Evolutionary conservation across 2,113 vertebrate genomes (phyloP).

Genomic region (Hoplias malabaricus): DNA sequence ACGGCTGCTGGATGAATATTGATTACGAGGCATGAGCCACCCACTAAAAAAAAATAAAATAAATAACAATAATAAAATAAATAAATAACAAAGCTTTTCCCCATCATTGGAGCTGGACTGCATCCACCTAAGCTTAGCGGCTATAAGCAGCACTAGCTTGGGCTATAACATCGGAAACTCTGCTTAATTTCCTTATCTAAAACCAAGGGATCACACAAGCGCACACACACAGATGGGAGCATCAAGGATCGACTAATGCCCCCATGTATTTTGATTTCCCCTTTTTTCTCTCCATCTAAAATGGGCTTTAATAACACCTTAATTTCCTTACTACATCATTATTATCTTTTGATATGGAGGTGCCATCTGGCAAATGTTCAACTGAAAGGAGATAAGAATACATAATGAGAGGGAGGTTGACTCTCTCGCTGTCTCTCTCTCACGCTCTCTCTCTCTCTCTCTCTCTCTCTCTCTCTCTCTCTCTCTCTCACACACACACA

Average conservation of each 20-base stretch:
- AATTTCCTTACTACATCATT: conserved; percentile 80
- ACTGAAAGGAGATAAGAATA: conserved; percentile 74
- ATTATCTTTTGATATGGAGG: conserved; percentile 75
- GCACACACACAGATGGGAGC: conserved; percentile 68
- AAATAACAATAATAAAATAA: too few relatives aligned
- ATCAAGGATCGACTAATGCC: conserved; percentile 69
- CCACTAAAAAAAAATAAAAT: conserved; percentile 37
- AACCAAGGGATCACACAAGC: conserved; percentile 50
- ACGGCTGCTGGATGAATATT: conserved; percentile 29
- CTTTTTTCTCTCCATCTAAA: conserved; percentile 64
- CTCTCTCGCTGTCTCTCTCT: conserved; percentile 18
- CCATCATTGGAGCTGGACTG: conserved; percentile 54
- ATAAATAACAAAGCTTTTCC: conserved; percentile 56
- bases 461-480: too few relatives aligned
- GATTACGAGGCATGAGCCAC: conserved; percentile 18
- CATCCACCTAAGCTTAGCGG: conserved; percentile 62
- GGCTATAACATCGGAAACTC: conserved; percentile 17
- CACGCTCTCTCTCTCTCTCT: too few relatives aligned
- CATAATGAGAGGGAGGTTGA: conserved; percentile 74
- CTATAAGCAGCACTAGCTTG: conserved; percentile 57
- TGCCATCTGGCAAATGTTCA: conserved; percentile 78
- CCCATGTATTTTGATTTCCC: conserved; percentile 66
- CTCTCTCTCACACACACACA: too few relatives aligned
- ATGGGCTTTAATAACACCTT: conserved; percentile 78
- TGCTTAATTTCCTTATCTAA: conserved; percentile 57